These are phyloP conservation scores for Exaiptasia diaphana DNA, from an alignment of 64 coral and sea anemone species.

Conservation along the genomic window DNA sequence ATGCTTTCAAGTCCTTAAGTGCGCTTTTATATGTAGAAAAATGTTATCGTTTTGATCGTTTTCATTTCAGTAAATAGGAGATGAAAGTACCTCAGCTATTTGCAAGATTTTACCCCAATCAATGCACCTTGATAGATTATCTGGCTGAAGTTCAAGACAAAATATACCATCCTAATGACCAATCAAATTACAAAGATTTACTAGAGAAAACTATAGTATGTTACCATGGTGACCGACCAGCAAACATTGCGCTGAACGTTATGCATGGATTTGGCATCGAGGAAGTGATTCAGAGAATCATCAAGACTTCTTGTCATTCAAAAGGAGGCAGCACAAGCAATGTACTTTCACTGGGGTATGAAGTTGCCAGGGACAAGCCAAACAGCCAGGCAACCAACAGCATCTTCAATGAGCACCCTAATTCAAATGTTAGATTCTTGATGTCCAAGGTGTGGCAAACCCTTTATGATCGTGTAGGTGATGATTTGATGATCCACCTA, in stretches of 20 bases:
- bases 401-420: constrained; percentile 61
- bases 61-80: too few species aligned
- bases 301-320: constrained; percentile 40
- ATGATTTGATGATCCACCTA: constrained; percentile 77
- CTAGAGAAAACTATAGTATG: constrained; percentile 46
- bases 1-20: too few species aligned
- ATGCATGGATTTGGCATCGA: constrained; percentile 36
- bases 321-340: constrained; percentile 35
- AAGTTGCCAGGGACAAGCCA: constrained; percentile 11
- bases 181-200: constrained; percentile 26
- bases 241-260: background rate
- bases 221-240: background rate
- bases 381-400: constrained; percentile 36
- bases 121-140: constrained; percentile 44
- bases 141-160: constrained; percentile 17
- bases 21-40: too few species aligned
- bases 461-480: constrained; percentile 75
- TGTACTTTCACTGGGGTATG: constrained; percentile 53
- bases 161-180: constrained; percentile 21
- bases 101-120: constrained; percentile 16
- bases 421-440: constrained; percentile 42
- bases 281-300: constrained; percentile 39
- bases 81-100: constrained; percentile 29
- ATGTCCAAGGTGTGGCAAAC: constrained; percentile 46
- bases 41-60: too few species aligned